Evolutionary conservation across 2,888 invertebrate genomes (phyloP), one percentile per base, ranked within the genome.

Genomic region (Chaetogeoica ovagalla): DNA sequence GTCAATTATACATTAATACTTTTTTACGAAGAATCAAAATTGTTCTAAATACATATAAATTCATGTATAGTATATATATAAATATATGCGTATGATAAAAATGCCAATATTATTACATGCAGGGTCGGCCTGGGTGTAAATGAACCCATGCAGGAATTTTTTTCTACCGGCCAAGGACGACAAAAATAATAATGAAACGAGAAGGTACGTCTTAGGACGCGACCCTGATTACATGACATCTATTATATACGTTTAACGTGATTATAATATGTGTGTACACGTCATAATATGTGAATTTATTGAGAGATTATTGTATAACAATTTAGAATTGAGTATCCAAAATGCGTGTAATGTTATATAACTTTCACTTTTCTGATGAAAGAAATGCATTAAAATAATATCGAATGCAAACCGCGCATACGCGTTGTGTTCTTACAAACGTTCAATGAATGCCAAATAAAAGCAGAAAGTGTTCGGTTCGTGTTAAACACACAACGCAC

Each of bases 321-420:
- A 5, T 13, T 30, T 1, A 30, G 23, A 52, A 7, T 55, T 74
- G 65, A 1, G 37, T 66, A 75, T 57, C 57, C 55, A 23, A 57
- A 75, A 66, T 66, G 59, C 68, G 66, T 68, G 43, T 15, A 19
- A 63, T 8, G 37, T 70, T 69, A 13, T 62, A 37, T 60, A 69
- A 60, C 68, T 77, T 70, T 77, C 77, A 62, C 77, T 77, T 76
- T 76, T 66, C 60, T 21, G 52, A 55, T 13, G 52, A 79, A 63
- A 71, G 70, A 71, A 71, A 71, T 65, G 63, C 23, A 71, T 48
- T 59, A 43, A 43, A 57, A 55, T 23, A 43, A 79, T 71, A 65
- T 70, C 30, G 43, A 55, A 71, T 71, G 17, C 79, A 43, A 57
- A 65, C 55, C 71, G 15, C 71, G 63, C 71, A 48, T 19, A 15